These are phyloP conservation scores for Drosophila equinoxialis DNA, from an alignment of 1,140 invertebrate species.

Conservation along the genomic window DNA sequence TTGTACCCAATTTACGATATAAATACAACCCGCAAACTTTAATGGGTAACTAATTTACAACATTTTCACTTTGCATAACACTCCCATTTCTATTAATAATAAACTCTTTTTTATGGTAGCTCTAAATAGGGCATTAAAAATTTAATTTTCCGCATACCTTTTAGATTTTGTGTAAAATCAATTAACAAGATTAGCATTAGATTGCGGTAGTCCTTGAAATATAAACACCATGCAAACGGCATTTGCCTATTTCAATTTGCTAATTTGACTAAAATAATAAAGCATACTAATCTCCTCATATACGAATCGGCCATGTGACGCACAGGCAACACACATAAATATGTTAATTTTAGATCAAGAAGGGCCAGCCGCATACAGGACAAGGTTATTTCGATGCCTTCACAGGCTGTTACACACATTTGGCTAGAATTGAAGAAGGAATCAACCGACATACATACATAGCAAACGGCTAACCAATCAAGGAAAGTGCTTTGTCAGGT, in stretches of 20 bases:
- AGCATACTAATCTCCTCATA: conserved; percentile 5
- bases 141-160: not conserved
- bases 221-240: not conserved
- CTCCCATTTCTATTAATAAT: not conserved
- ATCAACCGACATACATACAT: not conserved
- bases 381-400: conserved; percentile 9
- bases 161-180: not conserved
- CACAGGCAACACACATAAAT: conserved; percentile 12
- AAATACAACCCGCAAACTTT: not conserved
- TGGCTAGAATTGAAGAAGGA: not conserved
- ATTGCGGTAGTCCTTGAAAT: conserved; percentile 13
- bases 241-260: conserved; percentile 24
- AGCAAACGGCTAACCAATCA: conserved; percentile 36
- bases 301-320: conserved; percentile 20
- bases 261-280: conserved; percentile 21
- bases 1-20: too few species aligned
- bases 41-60: not conserved
- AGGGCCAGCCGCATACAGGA: conserved; percentile 1
- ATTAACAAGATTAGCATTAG: conserved; percentile 3
- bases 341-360: conserved; percentile 35
- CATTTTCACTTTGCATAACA: not conserved
- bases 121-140: not conserved
- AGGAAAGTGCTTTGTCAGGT: conserved; percentile 41
- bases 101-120: not conserved
- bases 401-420: conserved; percentile 23